Conservation (phyloP, 2,797 vertebrate genomes). For the Channa striata region DNA sequence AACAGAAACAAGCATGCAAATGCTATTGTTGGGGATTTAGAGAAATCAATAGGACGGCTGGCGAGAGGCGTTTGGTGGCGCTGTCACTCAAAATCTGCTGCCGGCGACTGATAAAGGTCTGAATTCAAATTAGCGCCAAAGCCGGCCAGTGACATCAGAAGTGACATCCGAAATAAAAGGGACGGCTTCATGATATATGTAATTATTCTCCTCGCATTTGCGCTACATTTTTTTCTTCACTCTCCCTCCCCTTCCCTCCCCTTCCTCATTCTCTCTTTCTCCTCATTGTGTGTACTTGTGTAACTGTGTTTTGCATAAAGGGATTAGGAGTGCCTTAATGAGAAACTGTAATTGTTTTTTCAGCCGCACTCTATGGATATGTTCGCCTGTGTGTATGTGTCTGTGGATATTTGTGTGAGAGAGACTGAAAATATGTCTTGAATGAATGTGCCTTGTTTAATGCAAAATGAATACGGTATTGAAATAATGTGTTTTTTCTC, state of each 20-base stretch:
- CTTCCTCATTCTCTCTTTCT: slow-evolving; percentile 79
- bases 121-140: slow-evolving; percentile 99
- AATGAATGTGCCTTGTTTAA: slow-evolving; percentile 73
- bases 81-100: slow-evolving; percentile 99
- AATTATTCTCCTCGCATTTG: slow-evolving; percentile 99
- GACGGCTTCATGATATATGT: slow-evolving; percentile 99
- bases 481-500: slow-evolving; percentile 65
- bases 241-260: slow-evolving; percentile 75
- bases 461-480: slow-evolving; percentile 74
- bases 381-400: slow-evolving; percentile 67
- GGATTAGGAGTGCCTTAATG: slow-evolving; percentile 99
- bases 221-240: slow-evolving; percentile 69
- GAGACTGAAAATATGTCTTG: slow-evolving; percentile 68
- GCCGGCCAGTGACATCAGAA: slow-evolving; percentile 98
- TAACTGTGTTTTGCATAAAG: slow-evolving; percentile 99
- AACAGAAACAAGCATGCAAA: slow-evolving; percentile 99
- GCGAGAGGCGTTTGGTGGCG: slow-evolving; percentile 98
- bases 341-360: slow-evolving; percentile 97
- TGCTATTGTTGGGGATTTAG: slow-evolving; percentile 99
- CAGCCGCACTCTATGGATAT: slow-evolving; percentile 78
- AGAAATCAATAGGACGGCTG: slow-evolving; percentile 99
- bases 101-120: slow-evolving; percentile 99
- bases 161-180: slow-evolving; percentile 99
- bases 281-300: slow-evolving; percentile 99
- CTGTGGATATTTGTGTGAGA: slow-evolving; percentile 62